phyloP scores from a whole-genome alignment of 2,888 invertebrate genomes.

The Campopleginae sp. region DNA sequence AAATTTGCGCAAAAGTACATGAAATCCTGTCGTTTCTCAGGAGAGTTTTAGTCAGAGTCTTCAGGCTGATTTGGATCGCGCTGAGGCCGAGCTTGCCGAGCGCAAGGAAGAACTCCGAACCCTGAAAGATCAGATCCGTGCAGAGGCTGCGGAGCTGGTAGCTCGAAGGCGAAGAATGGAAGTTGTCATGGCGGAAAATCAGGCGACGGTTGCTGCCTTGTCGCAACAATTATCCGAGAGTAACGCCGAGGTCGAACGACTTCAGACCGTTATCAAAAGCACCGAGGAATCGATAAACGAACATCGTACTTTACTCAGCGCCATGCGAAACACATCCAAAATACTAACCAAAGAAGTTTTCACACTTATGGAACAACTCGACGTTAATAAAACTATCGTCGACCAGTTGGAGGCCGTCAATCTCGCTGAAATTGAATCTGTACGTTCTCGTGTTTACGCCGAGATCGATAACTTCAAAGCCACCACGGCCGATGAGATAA shows the following conservation, averaged over 20 bases:
- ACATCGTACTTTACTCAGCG: constrained; percentile 75
- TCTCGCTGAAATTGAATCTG: constrained; percentile 76
- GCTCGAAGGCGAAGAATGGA: constrained; percentile 78
- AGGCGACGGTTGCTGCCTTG: constrained; percentile 79
- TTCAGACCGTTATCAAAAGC: constrained; percentile 77
- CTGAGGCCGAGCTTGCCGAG: constrained; percentile 80
- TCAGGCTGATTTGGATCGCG: constrained; percentile 80
- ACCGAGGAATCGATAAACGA: constrained; percentile 76
- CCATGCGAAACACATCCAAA: constrained; percentile 77
- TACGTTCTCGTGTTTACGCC: constrained; percentile 74
- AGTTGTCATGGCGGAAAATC: constrained; percentile 81
- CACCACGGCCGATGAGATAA: constrained; percentile 74
- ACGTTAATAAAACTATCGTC: constrained; percentile 74
- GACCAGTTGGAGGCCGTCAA: constrained; percentile 77
- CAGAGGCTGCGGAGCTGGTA: constrained; percentile 82
- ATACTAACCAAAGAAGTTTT: constrained; percentile 77
- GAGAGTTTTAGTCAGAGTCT: constrained; percentile 82
- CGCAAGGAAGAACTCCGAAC: constrained; percentile 79
- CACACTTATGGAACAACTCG: constrained; percentile 75
- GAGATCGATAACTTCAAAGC: constrained; percentile 77
- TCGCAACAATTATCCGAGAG: constrained; percentile 78
- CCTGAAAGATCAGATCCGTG: constrained; percentile 80
- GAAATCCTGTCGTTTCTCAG: constrained; percentile 66
- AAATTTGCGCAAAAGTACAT: background rate
- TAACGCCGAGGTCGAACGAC: constrained; percentile 79